phyloP scores from a whole-genome alignment of 2,113 vertebrate genomes.

The Marmota monax region DNA sequence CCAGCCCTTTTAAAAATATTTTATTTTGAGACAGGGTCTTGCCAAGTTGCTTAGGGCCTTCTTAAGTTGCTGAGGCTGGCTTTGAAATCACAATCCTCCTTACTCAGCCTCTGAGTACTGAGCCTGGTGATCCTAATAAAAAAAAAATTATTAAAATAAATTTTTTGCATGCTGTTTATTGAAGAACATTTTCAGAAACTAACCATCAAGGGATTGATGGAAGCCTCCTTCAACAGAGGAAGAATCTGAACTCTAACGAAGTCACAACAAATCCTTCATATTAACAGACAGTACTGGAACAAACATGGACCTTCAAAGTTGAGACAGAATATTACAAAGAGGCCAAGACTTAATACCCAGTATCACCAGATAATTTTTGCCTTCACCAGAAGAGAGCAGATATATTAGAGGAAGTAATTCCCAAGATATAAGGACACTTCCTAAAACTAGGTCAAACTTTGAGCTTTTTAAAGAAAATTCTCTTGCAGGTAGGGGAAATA shows the following conservation, averaged over 20 bases:
- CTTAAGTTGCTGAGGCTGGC: no score
- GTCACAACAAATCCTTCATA: background rate
- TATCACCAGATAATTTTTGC: background rate
- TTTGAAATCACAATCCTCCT: no score
- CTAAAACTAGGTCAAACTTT: background rate
- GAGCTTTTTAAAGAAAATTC: background rate
- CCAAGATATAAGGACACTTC: background rate
- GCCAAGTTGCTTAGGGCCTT: no score
- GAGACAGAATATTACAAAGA: background rate
- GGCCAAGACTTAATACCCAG: background rate
- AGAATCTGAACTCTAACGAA: background rate
- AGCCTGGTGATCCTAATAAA: no score
- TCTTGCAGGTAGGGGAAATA: background rate
- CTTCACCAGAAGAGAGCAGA: background rate
- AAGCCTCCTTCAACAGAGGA: background rate
- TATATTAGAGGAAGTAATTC: background rate
- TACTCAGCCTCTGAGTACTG: no score
- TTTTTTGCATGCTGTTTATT: background rate
- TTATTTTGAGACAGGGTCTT: no score
- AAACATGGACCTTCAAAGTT: background rate
- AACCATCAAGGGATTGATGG: background rate
- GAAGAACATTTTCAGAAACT: background rate
- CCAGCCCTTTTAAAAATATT: no score
- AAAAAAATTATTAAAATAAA: background rate
- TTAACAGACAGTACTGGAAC: background rate